phyloP scores from a whole-genome alignment of 2,888 invertebrate genomes.

The Agapetus fuscipes region DNA sequence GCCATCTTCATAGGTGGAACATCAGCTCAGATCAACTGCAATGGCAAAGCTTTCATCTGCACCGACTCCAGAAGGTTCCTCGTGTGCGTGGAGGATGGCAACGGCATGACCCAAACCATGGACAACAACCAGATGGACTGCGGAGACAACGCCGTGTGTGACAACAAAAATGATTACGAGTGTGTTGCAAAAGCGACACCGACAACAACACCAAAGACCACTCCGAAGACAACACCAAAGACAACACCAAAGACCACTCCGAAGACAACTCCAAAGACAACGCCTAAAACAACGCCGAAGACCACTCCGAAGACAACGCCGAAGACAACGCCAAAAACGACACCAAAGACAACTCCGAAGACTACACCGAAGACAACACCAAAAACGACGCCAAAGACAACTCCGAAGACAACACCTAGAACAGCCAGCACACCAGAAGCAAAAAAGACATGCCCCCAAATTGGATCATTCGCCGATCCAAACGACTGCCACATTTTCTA shows the following conservation, averaged over 20 bases:
- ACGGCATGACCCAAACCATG: slow-evolving; percentile 34
- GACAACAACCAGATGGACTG: slow-evolving; percentile 35
- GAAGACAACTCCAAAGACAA: too few species aligned
- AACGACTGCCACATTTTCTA: neutral
- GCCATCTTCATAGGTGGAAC: too few species aligned
- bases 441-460: neutral
- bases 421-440: too few species aligned
- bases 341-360: too few species aligned
- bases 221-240: slow-evolving; percentile 7
- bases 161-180: slow-evolving; percentile 31
- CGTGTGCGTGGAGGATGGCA: slow-evolving; percentile 41
- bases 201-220: slow-evolving; percentile 23
- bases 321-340: too few species aligned
- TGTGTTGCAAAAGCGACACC: slow-evolving; percentile 31
- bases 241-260: too few species aligned
- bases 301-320: too few species aligned
- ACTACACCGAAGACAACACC: slow-evolving; percentile 1
- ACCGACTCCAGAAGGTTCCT: slow-evolving; percentile 39
- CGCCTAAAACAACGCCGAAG: too few species aligned
- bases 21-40: slow-evolving; percentile 32
- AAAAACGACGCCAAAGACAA: neutral
- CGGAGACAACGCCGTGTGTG: slow-evolving; percentile 33
- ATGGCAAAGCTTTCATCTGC: slow-evolving; percentile 40
- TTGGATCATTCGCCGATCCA: neutral
- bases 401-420: neutral